These are phyloP conservation scores for Syngnathus rostellatus DNA, from an alignment of 2,797 vertebrate genomes.

Conservation along the genomic window DNA sequence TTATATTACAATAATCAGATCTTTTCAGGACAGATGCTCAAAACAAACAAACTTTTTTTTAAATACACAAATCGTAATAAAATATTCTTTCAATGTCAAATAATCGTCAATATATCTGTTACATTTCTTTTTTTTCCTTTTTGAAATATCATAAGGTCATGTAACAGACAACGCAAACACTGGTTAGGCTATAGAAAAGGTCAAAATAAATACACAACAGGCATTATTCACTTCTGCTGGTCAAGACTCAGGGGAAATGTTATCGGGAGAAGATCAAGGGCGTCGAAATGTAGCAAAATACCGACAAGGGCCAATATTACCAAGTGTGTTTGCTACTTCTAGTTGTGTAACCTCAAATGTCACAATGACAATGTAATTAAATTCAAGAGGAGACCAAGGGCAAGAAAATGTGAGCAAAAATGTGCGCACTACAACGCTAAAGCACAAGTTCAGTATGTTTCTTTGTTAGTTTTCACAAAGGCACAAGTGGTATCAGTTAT, in stretches of 20 bases:
- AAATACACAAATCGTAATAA: no score
- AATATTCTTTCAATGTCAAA: not conserved
- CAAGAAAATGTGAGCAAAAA: not conserved
- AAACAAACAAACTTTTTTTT: not conserved
- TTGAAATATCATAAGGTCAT: constrained; percentile 1
- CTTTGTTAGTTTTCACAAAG: not conserved
- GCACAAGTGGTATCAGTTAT: no score
- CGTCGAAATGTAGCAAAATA: no score
- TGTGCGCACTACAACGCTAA: not conserved
- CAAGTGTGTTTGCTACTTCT: not conserved
- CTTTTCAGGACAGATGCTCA: no score
- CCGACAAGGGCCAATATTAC: not conserved
- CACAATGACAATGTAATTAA: not conserved
- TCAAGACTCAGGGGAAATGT: not conserved
- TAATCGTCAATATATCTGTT: not conserved
- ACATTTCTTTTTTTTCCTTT: not conserved
- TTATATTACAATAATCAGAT: not conserved
- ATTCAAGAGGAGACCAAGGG: not conserved
- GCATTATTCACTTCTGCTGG: not conserved
- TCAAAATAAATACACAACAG: not conserved
- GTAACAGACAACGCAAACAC: not conserved
- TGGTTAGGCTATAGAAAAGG: not conserved
- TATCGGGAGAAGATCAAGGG: not conserved
- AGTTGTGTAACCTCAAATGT: not conserved
- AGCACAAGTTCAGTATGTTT: not conserved